Evolutionary conservation across 2,888 invertebrate genomes (phyloP).

Genomic region (Arenicola marina): DNA sequence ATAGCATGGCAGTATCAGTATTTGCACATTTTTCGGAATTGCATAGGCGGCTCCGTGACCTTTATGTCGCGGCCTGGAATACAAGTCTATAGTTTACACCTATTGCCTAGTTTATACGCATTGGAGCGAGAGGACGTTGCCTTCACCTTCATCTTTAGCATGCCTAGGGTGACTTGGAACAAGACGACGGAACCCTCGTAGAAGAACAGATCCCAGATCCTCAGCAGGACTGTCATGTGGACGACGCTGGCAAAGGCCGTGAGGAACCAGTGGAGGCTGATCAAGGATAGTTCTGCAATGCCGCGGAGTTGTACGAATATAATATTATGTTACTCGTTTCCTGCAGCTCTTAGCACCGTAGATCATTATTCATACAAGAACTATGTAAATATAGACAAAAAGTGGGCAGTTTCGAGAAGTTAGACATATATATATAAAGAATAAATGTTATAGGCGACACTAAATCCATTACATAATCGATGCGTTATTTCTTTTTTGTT

Average conservation of each 20-base stretch:
- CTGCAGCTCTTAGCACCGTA: neutral
- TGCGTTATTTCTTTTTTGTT: no score
- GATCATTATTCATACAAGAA: neutral
- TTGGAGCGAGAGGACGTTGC: no score
- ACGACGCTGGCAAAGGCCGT: slow-evolving; percentile 96
- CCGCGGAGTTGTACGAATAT: neutral
- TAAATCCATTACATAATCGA: no score
- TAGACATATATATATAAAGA: neutral
- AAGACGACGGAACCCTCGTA: slow-evolving; percentile 92
- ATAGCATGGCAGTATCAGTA: no score
- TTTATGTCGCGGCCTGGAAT: no score
- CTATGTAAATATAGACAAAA: neutral
- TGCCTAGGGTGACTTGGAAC: slow-evolving; percentile 91
- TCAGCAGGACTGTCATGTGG: slow-evolving; percentile 88
- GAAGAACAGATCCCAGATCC: slow-evolving; percentile 97
- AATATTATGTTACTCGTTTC: neutral
- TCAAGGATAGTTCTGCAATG: slow-evolving; percentile 79
- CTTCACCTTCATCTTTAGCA: slow-evolving; percentile 79
- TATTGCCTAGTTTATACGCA: no score
- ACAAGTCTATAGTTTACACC: no score
- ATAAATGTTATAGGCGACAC: no score
- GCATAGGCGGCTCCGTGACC: no score
- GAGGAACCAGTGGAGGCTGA: slow-evolving; percentile 96
- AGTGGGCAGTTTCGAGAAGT: neutral
- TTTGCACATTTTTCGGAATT: no score